Percentiles rank a stretch among this genome's conserved stretches.
Evolutionary conservation across 2,888 invertebrate genomes (phyloP).

Genomic region (Onthophagus sagittarius): DNA sequence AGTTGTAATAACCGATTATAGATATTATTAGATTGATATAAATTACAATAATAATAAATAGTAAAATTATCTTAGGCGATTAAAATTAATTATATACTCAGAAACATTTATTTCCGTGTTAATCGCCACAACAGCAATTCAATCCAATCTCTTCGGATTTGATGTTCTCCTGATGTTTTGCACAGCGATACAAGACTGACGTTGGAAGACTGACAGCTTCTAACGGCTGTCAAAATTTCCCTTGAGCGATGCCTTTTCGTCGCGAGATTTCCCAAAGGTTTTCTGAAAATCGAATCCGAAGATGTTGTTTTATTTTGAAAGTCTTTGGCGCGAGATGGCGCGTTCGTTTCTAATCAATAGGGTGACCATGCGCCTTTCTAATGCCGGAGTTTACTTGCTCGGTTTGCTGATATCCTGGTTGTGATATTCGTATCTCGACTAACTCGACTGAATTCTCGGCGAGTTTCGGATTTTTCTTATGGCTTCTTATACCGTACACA

Average conservation of each 20-base stretch:
- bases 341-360: background rate
- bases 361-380: background rate
- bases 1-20: no score
- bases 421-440: background rate
- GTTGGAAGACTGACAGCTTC: conserved; percentile 37
- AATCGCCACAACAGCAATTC: no score
- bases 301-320: background rate
- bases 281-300: background rate
- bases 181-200: conserved; percentile 34
- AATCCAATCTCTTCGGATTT: background rate
- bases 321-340: background rate
- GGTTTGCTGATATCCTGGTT: background rate
- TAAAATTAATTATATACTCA: no score
- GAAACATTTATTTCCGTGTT: no score
- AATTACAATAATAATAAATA: no score
- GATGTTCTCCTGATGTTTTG: conserved; percentile 23
- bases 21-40: no score
- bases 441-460: background rate
- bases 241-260: background rate
- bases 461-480: background rate
- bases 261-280: background rate
- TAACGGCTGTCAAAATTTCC: conserved; percentile 4
- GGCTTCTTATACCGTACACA: background rate
- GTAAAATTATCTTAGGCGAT: no score
- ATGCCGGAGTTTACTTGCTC: background rate